Conservation (phyloP, 2,113 vertebrate species). For the Entomyzon cyanotis region DNA sequence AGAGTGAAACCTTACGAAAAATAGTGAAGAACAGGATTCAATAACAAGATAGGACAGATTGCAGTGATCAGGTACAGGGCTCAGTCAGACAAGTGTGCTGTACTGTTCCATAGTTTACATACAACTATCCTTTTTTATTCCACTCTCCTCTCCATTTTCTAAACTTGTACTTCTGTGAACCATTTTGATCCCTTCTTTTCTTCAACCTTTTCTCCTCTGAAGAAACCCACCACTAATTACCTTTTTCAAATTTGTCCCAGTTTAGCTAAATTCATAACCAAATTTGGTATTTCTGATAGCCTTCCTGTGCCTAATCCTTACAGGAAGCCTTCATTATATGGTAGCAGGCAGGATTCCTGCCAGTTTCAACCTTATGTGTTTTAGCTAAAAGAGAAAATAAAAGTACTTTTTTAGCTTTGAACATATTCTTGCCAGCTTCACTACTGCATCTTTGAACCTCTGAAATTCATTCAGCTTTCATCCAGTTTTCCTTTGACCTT, state of each 20-base stretch:
- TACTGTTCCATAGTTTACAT: background rate
- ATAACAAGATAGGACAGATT: background rate
- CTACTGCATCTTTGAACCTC: background rate
- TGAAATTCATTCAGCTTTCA: conserved; percentile 15
- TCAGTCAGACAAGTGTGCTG: background rate
- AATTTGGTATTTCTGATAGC: background rate
- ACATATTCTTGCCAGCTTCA: background rate
- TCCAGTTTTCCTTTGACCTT: background rate
- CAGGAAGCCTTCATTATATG: background rate
- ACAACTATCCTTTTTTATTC: background rate
- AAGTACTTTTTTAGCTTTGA: conserved; percentile 4
- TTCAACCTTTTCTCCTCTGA: background rate
- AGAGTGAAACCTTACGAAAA: background rate
- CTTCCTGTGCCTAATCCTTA: background rate
- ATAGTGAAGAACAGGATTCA: background rate
- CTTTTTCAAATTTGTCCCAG: background rate
- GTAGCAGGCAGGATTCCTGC: background rate
- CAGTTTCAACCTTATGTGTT: background rate
- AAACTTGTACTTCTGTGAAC: background rate
- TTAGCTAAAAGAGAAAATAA: background rate
- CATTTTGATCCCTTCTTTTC: background rate
- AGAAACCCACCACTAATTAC: background rate
- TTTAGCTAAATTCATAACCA: background rate
- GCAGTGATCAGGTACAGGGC: background rate
- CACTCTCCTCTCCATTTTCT: background rate